These are phyloP conservation scores for Acromyrmex heyeri DNA, from an alignment of 1,140 invertebrate genomes.

Conservation along the genomic window DNA sequence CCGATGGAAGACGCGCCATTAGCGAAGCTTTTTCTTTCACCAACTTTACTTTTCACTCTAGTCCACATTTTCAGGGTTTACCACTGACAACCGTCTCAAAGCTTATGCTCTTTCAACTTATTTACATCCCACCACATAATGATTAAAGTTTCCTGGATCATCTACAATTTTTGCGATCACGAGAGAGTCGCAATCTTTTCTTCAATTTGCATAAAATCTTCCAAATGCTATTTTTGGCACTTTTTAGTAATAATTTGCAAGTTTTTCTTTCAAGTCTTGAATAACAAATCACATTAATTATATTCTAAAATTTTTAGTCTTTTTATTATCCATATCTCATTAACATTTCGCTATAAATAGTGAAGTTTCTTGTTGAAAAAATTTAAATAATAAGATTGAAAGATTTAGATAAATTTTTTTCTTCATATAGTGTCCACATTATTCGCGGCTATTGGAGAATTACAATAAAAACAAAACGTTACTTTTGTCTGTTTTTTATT, in stretches of 20 bases:
- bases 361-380: not conserved
- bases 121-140: constrained; percentile 1
- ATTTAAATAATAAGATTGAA: not conserved
- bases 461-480: not conserved
- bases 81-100: constrained; percentile 1
- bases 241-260: not conserved
- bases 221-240: not conserved
- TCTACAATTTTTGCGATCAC: not conserved
- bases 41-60: constrained; percentile 48
- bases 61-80: constrained; percentile 46
- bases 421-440: not conserved
- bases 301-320: not conserved
- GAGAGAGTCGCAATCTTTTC: not conserved
- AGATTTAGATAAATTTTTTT: no score
- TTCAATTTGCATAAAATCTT: not conserved
- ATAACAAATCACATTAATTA: not conserved
- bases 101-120: constrained; percentile 13
- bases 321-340: not conserved
- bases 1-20: constrained; percentile 33
- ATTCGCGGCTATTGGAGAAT: not conserved
- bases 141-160: constrained; percentile 32
- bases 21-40: constrained; percentile 33
- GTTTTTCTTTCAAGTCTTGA: not conserved
- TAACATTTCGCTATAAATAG: not conserved
- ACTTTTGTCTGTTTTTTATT: not conserved